Conservation (phyloP, 2,113 vertebrate genomes). For the Zosterops hypoxanthus region DNA sequence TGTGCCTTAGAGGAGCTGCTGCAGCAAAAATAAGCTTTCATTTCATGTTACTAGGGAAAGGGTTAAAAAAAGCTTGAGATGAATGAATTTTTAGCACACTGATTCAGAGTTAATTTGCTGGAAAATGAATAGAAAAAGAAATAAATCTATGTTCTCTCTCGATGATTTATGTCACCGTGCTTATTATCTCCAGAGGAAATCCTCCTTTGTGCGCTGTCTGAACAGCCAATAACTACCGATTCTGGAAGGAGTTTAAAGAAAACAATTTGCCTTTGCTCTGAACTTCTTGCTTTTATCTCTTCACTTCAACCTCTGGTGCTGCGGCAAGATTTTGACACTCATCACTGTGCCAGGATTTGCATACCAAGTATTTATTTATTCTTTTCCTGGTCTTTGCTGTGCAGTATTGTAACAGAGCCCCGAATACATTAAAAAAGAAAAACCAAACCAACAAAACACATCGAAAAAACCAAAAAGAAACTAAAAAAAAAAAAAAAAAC, state of each 20-base stretch:
- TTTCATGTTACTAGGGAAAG: background rate
- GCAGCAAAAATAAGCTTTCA: background rate
- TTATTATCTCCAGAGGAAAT: background rate
- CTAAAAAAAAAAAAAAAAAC: background rate
- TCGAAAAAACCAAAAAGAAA: background rate
- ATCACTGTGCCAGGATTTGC: background rate
- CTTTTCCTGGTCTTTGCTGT: background rate
- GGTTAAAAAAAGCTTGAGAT: background rate
- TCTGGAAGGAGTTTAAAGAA: constrained; percentile 23
- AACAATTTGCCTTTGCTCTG: background rate
- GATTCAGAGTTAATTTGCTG: background rate
- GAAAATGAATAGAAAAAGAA: background rate
- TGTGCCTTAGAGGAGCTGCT: rapidly evolving
- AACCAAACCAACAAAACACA: background rate
- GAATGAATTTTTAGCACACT: background rate
- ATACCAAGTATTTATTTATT: background rate
- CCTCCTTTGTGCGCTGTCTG: background rate
- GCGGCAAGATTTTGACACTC: background rate
- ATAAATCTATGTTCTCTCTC: background rate
- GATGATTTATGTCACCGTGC: background rate
- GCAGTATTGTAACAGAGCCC: background rate
- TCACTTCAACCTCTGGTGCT: background rate
- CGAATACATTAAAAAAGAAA: background rate
- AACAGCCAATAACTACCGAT: background rate
- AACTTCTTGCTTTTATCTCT: constrained; percentile 21